Base-by-base conservation (phyloP, 2,113 vertebrate species). In the Dromiciops gliroides region DNA sequence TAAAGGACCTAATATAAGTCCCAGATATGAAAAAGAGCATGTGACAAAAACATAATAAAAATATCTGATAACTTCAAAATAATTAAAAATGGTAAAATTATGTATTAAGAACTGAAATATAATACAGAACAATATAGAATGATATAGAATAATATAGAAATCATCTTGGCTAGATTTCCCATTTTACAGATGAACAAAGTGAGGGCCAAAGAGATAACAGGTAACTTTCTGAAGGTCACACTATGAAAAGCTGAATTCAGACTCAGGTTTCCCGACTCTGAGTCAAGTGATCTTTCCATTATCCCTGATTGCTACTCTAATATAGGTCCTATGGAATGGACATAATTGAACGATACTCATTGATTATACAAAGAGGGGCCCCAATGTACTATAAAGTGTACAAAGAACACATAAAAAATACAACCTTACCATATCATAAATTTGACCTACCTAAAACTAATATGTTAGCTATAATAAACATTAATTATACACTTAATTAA, bases 1-100 rank as follows among this genome's bases (percentile, higher is more conserved):
- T 60, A 14, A 51, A 88, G 92, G 50, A 89, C 2, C 51, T 50
- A 75, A 88, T 83, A 94, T 37, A 91, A 95, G 94, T 92, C 56
- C 50, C 16, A 89, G 31, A 95, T 89, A 92, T 90, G 16, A 92
- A 31, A 50, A 50, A 91, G 37, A 94, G 67, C 83, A 94, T 48
- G 25, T 31, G 28, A 7, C 31, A 90, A 67, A 22, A 37, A 48
- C 25, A 95, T 88, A 48, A 2, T 14, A 25, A 50, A 96, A 67
- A 89, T 0, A 51, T 48, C 3, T n/a, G 50, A 93, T 4, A 91
- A 19, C 6, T 93, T 44, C 26, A 83, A 83, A 83, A 22, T 83
- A 44, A 83, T 44, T 44, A 23, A 83, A 83, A 83, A 44, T 83
- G 19, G n/a, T 83, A 83, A 83, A 83, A 83, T 83, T n/a, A n/a